Base-by-base conservation (phyloP, 2,797 vertebrate genomes). In the Bovichtus variegatus region DNA sequence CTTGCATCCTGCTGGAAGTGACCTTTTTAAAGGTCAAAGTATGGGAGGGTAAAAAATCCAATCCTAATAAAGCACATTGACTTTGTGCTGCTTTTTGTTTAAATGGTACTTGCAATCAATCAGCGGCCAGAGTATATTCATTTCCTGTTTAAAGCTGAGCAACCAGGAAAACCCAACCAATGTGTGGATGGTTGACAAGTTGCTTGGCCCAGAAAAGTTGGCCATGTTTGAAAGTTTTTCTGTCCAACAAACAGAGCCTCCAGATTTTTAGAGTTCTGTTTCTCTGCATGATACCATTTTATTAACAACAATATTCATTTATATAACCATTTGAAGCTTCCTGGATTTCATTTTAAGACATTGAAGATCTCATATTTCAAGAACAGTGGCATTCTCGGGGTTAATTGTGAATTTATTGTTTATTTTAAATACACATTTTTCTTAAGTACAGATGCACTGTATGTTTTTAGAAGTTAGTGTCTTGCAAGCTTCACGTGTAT, bases 11-110 rank as follows among this genome's bases (percentile, higher is more conserved):
- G 15, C 58, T 73, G 31, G 40, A 81, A 49, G n/a, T 53, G 71
- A 76, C 80, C 40, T 89, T 87, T 84, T 87, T 83, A 80, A 91
- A 89, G 84, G 76, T 77, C 49, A 83, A 76, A 36, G 16, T 72
- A 66, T 40, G 8, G 68, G 51, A 61, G 64, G 25, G 41, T 51
- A 61, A 80, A 73, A 81, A 68, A 71, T 36, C 40, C n/a, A 77
- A 57, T 75, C 21, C 21, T 73, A 51, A 74, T 76, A 65, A 74
- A 73, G n/a, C 43, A 38, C 59, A 44, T 71, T 81, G 59, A 79
- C 75, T 84, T 46, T 73, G 10, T 72, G 72, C 59, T 74, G 59
- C 34, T 12, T 76, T 82, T 55, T 81, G 41, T 81, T 80, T 75
- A 58, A 86, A 81, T 69, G 58, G 51, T 29, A 49, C 51, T 21